A percentile compares a stretch with the other conserved stretches of the same genome.
These are phyloP conservation scores for Tamandua tetradactyla DNA, from an alignment of 2,797 vertebrate genomes.

Conservation along the genomic window DNA sequence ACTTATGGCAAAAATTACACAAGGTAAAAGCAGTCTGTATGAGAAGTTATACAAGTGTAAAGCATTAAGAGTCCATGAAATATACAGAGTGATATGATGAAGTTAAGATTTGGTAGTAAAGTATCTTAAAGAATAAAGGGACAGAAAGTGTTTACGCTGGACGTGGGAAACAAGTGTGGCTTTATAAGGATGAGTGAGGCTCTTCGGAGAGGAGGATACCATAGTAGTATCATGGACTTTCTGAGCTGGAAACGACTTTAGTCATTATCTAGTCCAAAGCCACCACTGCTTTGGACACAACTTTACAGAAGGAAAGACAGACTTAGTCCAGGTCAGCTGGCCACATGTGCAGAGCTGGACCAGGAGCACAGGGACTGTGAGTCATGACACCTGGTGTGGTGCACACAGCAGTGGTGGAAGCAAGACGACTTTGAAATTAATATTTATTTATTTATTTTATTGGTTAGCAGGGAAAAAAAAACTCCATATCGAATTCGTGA, in stretches of 20 bases:
- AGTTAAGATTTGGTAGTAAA: not conserved
- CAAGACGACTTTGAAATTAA: no score
- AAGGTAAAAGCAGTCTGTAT: rapidly evolving
- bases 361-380: not conserved
- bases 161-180: not conserved
- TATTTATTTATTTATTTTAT: not conserved
- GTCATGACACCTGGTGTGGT: no score
- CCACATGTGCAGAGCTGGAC: rapidly evolving
- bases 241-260: not conserved
- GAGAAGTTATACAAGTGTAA: rapidly evolving
- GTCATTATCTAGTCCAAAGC: not conserved
- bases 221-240: not conserved
- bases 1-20: rapidly evolving
- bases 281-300: rapidly evolving
- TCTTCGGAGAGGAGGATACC: no score
- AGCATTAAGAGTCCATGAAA: no score
- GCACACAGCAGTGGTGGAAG: not conserved
- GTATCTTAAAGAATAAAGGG: not conserved
- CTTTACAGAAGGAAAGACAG: rapidly evolving
- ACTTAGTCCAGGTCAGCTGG: not conserved
- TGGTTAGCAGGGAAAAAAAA: not conserved
- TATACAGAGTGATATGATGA: rapidly evolving
- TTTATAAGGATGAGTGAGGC: not conserved
- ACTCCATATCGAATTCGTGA: not conserved
- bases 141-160: rapidly evolving